Base-by-base conservation (phyloP, 1,140 invertebrate genomes). In the Tribolium castaneum region DNA sequence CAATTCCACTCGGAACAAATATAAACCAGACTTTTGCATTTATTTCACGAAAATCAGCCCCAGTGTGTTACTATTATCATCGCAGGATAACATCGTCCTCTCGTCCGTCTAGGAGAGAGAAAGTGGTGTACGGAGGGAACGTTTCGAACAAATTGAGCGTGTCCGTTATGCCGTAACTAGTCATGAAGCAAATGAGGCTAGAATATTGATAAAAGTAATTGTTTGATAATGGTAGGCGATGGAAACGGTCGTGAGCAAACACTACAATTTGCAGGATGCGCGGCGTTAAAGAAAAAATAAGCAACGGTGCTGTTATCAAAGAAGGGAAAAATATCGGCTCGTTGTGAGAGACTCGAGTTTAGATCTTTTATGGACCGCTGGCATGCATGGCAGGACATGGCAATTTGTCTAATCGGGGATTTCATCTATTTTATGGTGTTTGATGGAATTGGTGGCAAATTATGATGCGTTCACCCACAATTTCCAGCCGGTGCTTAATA, bases 201-300 rank as follows among this genome's bases (percentile, higher is more conserved):
- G 77, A 81, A 81, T 81, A 81, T 81, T 81, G 80, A 81, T 81
- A 81, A 81, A 81, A 81, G 80, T 81, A 81, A 81, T 81, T 81
- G 80, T 81, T 81, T 81, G 80, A 81, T 81, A 81, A 81, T 81
- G 54, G 75, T 71, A 75, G 66, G 72, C 62, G 79, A 80, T 80
- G 78, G 30, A 77, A 54, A 74, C 50, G 59, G 66, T 77, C 78
- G 78, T 80, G 78, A 80, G 59, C 75, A 80, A 77, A 77, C 75
- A 77, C 70, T 80, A 76, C 78, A 80, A 80, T 76, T 80, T 80
- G 51, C 70, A 45, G 35, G 52, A 62, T 50, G 70, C 45, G 50
- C 45, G 50, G 70, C 45, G 70, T 34, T 50, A 72, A 72, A 72
- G 22, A 72, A 72, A 66, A 66, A 66, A 66, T 66, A 14, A 5